Evolutionary conservation across 2,113 vertebrate genomes (phyloP).

Genomic region (Vimba vimba): DNA sequence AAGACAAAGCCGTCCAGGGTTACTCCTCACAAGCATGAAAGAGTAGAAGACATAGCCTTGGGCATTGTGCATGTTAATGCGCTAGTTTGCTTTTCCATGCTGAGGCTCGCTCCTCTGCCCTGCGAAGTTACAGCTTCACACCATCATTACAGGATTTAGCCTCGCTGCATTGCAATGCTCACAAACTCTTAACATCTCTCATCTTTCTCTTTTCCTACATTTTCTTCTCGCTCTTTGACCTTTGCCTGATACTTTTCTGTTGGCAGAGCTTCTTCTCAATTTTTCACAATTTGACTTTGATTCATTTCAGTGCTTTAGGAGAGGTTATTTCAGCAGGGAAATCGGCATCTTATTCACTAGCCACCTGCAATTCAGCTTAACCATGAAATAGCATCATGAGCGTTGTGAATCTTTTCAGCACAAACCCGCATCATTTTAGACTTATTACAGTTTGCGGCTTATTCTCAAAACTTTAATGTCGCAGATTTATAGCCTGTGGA

Average conservation of each 20-base stretch:
- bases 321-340: conserved; percentile 3
- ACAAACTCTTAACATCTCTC: conserved; percentile 2
- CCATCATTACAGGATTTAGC: conserved; percentile 10
- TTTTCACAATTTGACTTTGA: conserved; percentile 55
- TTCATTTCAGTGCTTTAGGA: conserved; percentile 63
- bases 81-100: conserved; percentile 8
- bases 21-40: conserved; percentile 27
- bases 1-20: conserved; percentile 45
- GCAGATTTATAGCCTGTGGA: not conserved
- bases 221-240: conserved; percentile 24
- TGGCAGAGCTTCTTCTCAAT: conserved; percentile 46
- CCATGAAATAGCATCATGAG: not conserved
- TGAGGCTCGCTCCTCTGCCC: conserved; percentile 3
- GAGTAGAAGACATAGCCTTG: conserved; percentile 23
- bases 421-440: not conserved
- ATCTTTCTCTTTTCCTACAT: not conserved
- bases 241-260: conserved; percentile 25
- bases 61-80: conserved; percentile 34
- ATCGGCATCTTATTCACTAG: not conserved
- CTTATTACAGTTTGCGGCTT: not conserved
- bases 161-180: conserved; percentile 3
- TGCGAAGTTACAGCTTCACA: conserved; percentile 18
- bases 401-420: not conserved
- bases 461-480: not conserved
- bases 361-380: not conserved